These are phyloP conservation scores for Slavum lentiscoides DNA, from an alignment of 2,888 invertebrate species.

Conservation along the genomic window DNA sequence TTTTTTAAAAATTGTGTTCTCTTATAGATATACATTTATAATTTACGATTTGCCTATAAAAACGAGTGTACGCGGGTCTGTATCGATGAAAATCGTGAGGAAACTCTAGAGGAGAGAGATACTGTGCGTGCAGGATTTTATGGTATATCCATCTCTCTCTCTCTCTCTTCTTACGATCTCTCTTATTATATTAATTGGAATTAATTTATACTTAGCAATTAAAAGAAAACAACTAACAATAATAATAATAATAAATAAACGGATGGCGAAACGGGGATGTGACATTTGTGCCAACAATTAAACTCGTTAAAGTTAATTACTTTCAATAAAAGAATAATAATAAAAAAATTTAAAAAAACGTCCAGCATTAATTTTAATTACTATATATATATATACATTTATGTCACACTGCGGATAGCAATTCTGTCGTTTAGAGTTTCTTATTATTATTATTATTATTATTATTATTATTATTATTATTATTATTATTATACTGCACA, in stretches of 20 bases:
- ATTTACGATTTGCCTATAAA: too few species aligned
- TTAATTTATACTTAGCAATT: constrained; percentile 53
- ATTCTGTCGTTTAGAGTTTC: constrained; percentile 47
- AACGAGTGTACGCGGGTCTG: too few species aligned
- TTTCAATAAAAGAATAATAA: constrained; percentile 53
- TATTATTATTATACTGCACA: too few species aligned
- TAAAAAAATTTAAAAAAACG: constrained; percentile 53
- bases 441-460: constrained; percentile 29
- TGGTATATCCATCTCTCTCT: constrained; percentile 1
- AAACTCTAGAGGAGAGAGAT: too few species aligned
- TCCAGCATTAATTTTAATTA: constrained; percentile 52
- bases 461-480: constrained; percentile 33
- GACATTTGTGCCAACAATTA: constrained; percentile 54
- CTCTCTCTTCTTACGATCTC: constrained; percentile 36
- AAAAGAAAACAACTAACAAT: constrained; percentile 54
- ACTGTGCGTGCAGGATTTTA: constrained; percentile 17
- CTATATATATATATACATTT: constrained; percentile 50
- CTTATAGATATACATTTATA: too few species aligned
- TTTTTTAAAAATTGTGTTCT: too few species aligned
- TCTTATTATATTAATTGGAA: constrained; percentile 53
- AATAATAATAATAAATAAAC: constrained; percentile 31
- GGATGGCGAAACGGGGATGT: constrained; percentile 53
- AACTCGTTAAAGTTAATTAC: constrained; percentile 54
- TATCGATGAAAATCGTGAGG: too few species aligned
- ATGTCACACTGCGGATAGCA: constrained; percentile 51